Evolutionary conservation across 2,797 vertebrate species (phyloP), one percentile per base, ranked within the genome.

Genomic region (Intellagama lesueurii): DNA sequence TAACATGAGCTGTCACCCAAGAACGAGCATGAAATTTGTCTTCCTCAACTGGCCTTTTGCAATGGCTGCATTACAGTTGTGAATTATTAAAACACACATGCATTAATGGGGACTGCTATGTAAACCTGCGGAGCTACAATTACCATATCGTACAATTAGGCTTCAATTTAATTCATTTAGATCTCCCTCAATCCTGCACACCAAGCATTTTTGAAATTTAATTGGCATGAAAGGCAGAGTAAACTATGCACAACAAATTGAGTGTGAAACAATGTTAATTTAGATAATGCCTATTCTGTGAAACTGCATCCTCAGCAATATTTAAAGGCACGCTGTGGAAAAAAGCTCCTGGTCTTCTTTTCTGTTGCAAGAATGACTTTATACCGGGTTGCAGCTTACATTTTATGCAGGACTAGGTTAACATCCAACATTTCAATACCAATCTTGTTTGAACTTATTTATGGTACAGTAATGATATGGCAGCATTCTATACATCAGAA

Each of bases 201-300:
- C 89, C 92, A 94, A 96, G 95, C 94, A 91, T 97, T 97, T 97
- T 95, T 96, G 92, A 94, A 95, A 96, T 96, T 96, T 98, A 98
- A 98, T 97, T 98, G 97, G 96, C 95, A 96, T 96, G 92, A 95
- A 97, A 98, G 97, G 96, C 96, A 97, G 96, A 92, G 95, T 97
- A 98, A 98, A 98, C 96, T 92, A 91, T 91, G 91, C 90, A 97
- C 95, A 97, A 97, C 96, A 98, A 98, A 98, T 98, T 97, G 95
- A 92, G 96, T 97, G 95, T 97, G 96, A 98, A 98, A 97, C 95
- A 96, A 93, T 96, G 97, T 97, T 97, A 97, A 95, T 95, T 96
- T 94, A 93, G 91, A 95, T 94, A 92, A 96, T 95, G 91, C 79
- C 85, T 89, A 83, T 92, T 93, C 88, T 94, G 94, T 80, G 92